A percentile compares a stretch with the other conserved stretches of the same genome.
These are phyloP conservation scores for Xyrichtys novacula DNA, from an alignment of 2,797 vertebrate species.

Conservation along the genomic window DNA sequence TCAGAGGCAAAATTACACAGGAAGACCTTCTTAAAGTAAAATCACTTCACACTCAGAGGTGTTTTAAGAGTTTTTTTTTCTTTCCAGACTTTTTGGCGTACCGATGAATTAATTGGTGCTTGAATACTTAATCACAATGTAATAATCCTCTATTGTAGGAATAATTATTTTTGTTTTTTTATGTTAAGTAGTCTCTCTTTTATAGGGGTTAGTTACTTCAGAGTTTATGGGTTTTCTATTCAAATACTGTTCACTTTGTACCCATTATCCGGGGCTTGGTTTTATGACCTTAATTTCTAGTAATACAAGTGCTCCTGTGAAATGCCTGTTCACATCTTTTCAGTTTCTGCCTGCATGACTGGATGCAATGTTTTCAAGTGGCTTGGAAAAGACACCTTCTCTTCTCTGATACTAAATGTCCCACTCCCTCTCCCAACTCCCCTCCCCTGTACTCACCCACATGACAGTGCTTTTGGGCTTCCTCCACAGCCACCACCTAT, in stretches of 20 bases:
- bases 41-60: slow-evolving; percentile 20
- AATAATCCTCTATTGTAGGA: slow-evolving; percentile 71
- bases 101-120: slow-evolving; percentile 84
- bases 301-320: slow-evolving; percentile 94
- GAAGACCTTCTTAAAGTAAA: slow-evolving; percentile 87
- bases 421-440: slow-evolving; percentile 62
- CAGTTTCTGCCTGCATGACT: slow-evolving; percentile 98
- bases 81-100: slow-evolving; percentile 65
- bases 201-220: slow-evolving; percentile 67
- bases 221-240: slow-evolving; percentile 63
- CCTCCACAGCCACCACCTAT: slow-evolving; percentile 88
- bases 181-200: slow-evolving; percentile 59
- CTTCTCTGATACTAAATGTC: slow-evolving; percentile 86
- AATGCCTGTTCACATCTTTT: slow-evolving; percentile 95
- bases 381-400: slow-evolving; percentile 93
- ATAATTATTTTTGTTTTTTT: slow-evolving; percentile 75
- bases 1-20: slow-evolving; percentile 96
- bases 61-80: slow-evolving; percentile 53
- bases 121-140: slow-evolving; percentile 75
- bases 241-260: slow-evolving; percentile 78
- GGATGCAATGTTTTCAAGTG: slow-evolving; percentile 95
- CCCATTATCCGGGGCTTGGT: slow-evolving; percentile 68
- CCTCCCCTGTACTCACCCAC: slow-evolving; percentile 85
- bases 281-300: slow-evolving; percentile 76
- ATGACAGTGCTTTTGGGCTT: slow-evolving; percentile 90